Base-by-base conservation (phyloP, 2,113 vertebrate species). In the Semnornis frantzii region DNA sequence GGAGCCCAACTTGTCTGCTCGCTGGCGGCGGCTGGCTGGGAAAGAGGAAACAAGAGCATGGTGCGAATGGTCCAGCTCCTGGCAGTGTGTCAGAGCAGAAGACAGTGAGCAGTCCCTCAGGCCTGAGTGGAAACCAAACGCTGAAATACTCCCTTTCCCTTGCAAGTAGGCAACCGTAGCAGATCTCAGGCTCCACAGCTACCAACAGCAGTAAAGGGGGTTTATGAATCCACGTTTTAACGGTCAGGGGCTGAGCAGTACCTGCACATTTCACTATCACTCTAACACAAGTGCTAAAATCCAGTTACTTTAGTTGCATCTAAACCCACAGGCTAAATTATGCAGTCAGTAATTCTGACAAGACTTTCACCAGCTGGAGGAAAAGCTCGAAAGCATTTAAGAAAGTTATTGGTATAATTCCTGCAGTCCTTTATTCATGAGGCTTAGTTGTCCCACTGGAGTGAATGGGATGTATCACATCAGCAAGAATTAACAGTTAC, bases 11-110 rank as follows among this genome's bases (percentile, higher is more conserved):
- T 73, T 28, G 27, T 72, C 86, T 79, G 77, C 44, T 62, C 20
- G 0, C 69, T 76, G 83, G 21, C 76, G 87, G 60, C 12, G 11
- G 69, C 88, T 81, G 91, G 83, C 91, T 66, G 70, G 48, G 62
- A 90, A 81, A 65, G 37, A 83, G 74, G 31, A 78, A 88, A 88
- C 80, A 75, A 88, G 92, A 54, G 76, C 72, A 44, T 81, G 62
- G 18, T 12, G 50, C 21, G 27, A 94, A 70, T 15, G 71, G 44
- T 16, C 30, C 68, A 23, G 1, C 48, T 75, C 24, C 82, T 92
- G 94, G 81, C 72, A 84, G 39, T 3, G 1, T 28, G n/a, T 21
- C 65, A 88, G 66, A 79, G 33, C 31, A 76, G 44, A 57, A 50
- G 70, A 89, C 5, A n/a, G 59, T 8, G 12, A 69, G 31, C 46